Conservation (phyloP, 2,888 invertebrate genomes). For the Erpobdella octoculata region DNA sequence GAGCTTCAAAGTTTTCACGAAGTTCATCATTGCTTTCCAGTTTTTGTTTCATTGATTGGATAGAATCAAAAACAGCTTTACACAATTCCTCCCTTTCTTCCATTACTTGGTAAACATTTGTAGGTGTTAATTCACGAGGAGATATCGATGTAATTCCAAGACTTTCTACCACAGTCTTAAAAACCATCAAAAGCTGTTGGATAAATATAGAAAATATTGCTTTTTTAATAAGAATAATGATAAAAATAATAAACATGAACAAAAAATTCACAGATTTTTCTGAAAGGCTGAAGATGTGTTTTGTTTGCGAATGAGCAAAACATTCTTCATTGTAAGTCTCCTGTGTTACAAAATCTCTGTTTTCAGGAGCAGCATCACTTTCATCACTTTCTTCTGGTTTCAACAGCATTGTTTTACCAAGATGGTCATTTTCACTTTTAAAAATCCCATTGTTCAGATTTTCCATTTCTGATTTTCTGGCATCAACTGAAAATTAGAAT, state of each 20-base stretch:
- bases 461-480: too few species aligned
- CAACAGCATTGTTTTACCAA: background rate
- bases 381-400: background rate
- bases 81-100: background rate
- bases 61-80: background rate
- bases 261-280: constrained; percentile 6
- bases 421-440: background rate
- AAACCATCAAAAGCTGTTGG: background rate
- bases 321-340: background rate
- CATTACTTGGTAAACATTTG: background rate
- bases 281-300: background rate
- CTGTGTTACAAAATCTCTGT: constrained; percentile 7
- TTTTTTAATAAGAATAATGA: too few species aligned
- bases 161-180: background rate
- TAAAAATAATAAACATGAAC: too few species aligned
- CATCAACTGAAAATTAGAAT: too few species aligned
- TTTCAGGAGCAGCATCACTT: background rate
- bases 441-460: too few species aligned
- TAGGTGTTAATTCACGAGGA: background rate
- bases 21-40: background rate
- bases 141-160: background rate
- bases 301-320: background rate
- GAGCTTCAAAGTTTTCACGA: background rate
- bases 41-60: background rate
- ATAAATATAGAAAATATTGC: too few species aligned